Conservation (phyloP, 2,888 invertebrate genomes). For the Chrysolina haemoptera region DNA sequence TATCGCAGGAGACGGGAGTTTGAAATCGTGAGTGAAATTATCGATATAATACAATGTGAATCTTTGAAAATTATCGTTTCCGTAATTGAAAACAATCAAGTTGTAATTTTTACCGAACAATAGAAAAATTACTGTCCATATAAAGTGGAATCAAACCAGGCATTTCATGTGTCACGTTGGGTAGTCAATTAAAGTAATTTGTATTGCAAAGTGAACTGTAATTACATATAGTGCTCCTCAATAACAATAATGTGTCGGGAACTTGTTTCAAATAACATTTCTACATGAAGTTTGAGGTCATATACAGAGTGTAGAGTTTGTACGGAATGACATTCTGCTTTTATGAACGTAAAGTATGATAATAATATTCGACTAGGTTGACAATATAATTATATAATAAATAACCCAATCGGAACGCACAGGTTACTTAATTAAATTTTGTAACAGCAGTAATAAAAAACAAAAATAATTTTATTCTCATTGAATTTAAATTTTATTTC, state of each 20-base stretch:
- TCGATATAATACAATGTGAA: no score
- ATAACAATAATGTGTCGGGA: conserved; percentile 12
- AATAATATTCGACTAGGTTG: no score
- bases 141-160: conserved; percentile 3
- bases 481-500: no score
- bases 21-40: no score
- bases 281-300: conserved; percentile 8
- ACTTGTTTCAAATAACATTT: conserved; percentile 2
- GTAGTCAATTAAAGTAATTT: not conserved
- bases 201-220: conserved; percentile 9
- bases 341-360: no score
- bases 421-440: no score
- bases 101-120: not conserved
- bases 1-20: no score
- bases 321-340: not conserved
- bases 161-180: conserved; percentile 3
- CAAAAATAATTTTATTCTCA: no score
- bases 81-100: not conserved
- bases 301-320: not conserved
- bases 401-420: no score
- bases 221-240: conserved; percentile 15
- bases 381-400: no score
- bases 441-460: no score
- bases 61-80: not conserved
- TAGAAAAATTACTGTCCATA: not conserved